Evolutionary conservation across 2,797 vertebrate species (phyloP).

Genomic region (Sylvilagus floridanus): DNA sequence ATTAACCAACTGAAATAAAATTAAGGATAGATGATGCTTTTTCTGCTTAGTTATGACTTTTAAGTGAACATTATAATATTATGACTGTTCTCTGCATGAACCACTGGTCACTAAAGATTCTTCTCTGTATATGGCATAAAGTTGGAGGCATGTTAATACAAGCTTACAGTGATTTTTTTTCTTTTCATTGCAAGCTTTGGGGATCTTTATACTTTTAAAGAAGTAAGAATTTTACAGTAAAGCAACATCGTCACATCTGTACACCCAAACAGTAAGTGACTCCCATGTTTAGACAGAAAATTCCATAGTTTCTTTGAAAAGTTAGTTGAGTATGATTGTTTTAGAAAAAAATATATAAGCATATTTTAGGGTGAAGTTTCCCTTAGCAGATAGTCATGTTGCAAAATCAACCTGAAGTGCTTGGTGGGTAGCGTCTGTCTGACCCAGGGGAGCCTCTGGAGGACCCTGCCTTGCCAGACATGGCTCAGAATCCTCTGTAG

Average conservation of each 20-base stretch:
- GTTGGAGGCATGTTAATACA: neutral
- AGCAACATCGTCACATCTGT: neutral
- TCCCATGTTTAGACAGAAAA: neutral
- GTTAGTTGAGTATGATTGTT: neutral
- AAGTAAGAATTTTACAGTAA: slow-evolving; percentile 20
- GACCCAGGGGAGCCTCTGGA: neutral
- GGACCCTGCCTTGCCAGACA: too few species aligned
- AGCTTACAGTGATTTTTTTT: slow-evolving; percentile 15
- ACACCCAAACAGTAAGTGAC: neutral
- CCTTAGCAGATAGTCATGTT: neutral
- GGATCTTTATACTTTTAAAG: slow-evolving; percentile 37
- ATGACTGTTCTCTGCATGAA: neutral
- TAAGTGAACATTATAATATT: neutral
- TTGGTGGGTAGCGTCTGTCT: neutral
- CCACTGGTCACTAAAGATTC: slow-evolving; percentile 9
- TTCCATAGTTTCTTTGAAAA: slow-evolving; percentile 37
- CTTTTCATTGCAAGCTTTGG: neutral
- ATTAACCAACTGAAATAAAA: slow-evolving; percentile 24
- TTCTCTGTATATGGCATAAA: slow-evolving; percentile 25
- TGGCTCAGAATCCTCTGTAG: neutral
- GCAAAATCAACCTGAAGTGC: neutral
- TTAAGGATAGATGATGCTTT: slow-evolving; percentile 32
- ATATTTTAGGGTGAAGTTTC: neutral
- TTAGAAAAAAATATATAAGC: neutral
- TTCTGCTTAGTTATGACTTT: slow-evolving; percentile 46